phyloP scores from a whole-genome alignment of 2,888 invertebrate species.

The Trimorus sp. region DNA sequence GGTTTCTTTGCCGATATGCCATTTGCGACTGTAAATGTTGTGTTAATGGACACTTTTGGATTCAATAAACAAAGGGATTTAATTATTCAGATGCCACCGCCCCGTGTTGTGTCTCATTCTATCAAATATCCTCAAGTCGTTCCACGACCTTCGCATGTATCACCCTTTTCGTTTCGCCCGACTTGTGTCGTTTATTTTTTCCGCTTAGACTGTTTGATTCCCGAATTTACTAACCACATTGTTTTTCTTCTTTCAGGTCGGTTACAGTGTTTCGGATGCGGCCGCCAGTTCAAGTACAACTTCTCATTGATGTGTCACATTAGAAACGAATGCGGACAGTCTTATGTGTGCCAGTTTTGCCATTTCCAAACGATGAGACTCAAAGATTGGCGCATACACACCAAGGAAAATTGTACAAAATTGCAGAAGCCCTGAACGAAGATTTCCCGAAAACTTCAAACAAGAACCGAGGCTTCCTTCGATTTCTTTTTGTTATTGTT shows the following conservation, averaged over 20 bases:
- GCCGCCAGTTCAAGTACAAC: constrained; percentile 70
- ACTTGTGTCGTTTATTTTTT: not conserved
- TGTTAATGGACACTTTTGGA: not conserved
- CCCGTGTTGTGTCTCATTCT: constrained; percentile 15
- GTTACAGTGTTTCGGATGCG: constrained; percentile 65
- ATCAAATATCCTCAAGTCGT: not conserved
- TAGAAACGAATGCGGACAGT: constrained; percentile 69
- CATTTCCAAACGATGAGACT: constrained; percentile 63
- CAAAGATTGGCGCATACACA: constrained; percentile 66
- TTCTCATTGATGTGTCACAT: constrained; percentile 70
- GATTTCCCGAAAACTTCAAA: no score
- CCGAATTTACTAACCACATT: constrained; percentile 26
- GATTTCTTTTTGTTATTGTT: no score
- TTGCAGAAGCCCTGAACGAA: not conserved
- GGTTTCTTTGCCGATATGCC: no score
- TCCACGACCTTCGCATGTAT: not conserved
- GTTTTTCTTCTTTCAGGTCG: constrained; percentile 68
- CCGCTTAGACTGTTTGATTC: not conserved
- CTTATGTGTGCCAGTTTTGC: constrained; percentile 66
- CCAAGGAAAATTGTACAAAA: constrained; percentile 28
- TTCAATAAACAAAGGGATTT: constrained; percentile 78
- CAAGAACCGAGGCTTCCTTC: no score
- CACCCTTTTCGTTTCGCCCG: not conserved
- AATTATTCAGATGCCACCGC: constrained; percentile 71
- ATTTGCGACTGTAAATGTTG: no score